Evolutionary conservation across 2,797 vertebrate genomes (phyloP).

Genomic region (Enteromius mattozi): DNA sequence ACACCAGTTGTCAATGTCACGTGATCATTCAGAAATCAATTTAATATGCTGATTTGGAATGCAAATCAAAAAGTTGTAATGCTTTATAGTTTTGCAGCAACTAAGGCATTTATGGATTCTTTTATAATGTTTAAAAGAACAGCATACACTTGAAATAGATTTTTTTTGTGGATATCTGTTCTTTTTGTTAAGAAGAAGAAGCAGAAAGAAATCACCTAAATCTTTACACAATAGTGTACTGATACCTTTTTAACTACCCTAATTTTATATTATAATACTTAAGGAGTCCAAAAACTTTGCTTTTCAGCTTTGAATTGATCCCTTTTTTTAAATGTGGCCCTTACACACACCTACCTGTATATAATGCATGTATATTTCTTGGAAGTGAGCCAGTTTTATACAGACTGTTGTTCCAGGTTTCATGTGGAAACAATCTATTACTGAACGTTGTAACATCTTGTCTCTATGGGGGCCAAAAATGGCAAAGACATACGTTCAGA

Average conservation of each 20-base stretch:
- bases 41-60: neutral
- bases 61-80: neutral
- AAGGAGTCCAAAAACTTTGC: neutral
- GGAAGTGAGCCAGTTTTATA: slow-evolving; percentile 27
- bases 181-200: no score
- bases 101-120: neutral
- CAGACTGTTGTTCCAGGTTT: slow-evolving; percentile 40
- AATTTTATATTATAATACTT: neutral
- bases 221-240: neutral
- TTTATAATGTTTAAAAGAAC: neutral
- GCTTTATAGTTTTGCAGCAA: neutral
- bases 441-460: slow-evolving; percentile 25
- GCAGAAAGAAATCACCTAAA: neutral
- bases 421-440: slow-evolving; percentile 40
- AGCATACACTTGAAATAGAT: neutral
- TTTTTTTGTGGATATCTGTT: neutral
- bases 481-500: slow-evolving; percentile 55
- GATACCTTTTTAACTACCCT: neutral
- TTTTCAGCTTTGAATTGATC: neutral
- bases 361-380: neutral
- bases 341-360: neutral
- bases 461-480: slow-evolving; percentile 44
- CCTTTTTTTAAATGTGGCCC: neutral
- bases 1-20: neutral
- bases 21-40: neutral